These are phyloP conservation scores for Diuraphis noxia DNA, from an alignment of 1,140 invertebrate genomes.

Conservation along the genomic window DNA sequence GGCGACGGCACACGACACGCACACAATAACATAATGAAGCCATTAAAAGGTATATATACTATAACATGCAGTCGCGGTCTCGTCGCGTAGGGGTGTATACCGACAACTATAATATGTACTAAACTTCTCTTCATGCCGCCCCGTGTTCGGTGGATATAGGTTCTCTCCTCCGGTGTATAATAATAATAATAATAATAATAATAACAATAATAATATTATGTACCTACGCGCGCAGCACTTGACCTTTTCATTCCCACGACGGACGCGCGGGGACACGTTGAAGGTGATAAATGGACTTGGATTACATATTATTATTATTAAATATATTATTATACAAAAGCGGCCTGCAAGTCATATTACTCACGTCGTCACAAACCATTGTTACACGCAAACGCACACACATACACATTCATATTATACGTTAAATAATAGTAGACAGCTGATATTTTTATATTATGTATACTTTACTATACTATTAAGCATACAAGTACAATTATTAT, in stretches of 20 bases:
- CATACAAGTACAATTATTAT: background rate
- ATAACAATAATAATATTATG: background rate
- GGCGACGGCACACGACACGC: background rate
- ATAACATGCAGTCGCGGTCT: background rate
- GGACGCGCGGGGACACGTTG: background rate
- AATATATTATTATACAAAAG: slow-evolving; percentile 17
- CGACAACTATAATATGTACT: background rate
- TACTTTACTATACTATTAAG: no score
- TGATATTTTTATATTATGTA: background rate
- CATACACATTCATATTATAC: background rate
- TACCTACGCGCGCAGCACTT: background rate
- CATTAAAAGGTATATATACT: slow-evolving; percentile 2
- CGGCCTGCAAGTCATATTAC: slow-evolving; percentile 28
- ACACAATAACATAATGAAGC: slow-evolving; percentile 6
- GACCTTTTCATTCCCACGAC: slow-evolving; percentile 49
- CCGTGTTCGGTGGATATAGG: background rate
- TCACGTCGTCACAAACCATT: background rate
- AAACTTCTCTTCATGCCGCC: background rate
- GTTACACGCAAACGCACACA: background rate
- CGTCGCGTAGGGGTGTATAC: background rate
- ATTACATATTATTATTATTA: background rate
- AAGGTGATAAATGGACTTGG: slow-evolving; percentile 26
- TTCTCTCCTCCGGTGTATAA: background rate
- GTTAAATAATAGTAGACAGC: background rate
- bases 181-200: background rate